Base-by-base conservation (phyloP, 2,888 invertebrate genomes). In the Hedychridium roseum region DNA sequence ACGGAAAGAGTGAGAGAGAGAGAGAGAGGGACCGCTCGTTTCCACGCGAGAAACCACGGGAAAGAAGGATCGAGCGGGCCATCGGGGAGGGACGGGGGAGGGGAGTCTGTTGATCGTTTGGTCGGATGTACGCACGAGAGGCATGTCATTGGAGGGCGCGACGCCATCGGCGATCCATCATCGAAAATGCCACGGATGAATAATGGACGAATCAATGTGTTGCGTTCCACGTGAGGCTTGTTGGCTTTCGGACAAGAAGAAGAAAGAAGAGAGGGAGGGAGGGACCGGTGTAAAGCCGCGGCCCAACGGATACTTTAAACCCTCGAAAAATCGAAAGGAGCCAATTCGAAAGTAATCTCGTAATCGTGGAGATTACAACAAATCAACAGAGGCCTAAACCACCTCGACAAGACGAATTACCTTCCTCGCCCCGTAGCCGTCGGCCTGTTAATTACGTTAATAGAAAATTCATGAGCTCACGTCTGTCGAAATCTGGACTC, bases 191-290 rank as follows among this genome's bases (percentile, higher is more conserved):
- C 64, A 58, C 35, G 50, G 49, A 62, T 66, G 66, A 58, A 66
- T 66, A 66, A 66, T 64, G 64, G 64, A 48, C 54, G 58, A 63
- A 63, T 66, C 64, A 54, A 58, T 57, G 60, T 54, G 54, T 51
- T 41, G 36, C 46, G 43, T 48, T 44, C 47, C 41, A 18, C 47
- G 28, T 31, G 27, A 41, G 43, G 38, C 21, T 16, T 43, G 37
- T 47, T 42, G 34, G 31, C 32, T 36, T 47, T 35, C 42, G 39
- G 14, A 11, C n/a, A n/a, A 9, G 23, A 23, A 6, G 23, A 23
- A 6, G 23, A 9, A 23, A 23, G 3, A 12, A 27, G 27, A 27
- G 9, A 27, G 27, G 27, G 27, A 27, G 27, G 9, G 27, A 3
- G 3, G 3, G 2, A 27, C 9, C 23, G n/a, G n/a, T n/a, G n/a